Evolutionary conservation across 2,113 vertebrate species (phyloP), one percentile per base, ranked within the genome.

Genomic region (Pterocles orientalis): DNA sequence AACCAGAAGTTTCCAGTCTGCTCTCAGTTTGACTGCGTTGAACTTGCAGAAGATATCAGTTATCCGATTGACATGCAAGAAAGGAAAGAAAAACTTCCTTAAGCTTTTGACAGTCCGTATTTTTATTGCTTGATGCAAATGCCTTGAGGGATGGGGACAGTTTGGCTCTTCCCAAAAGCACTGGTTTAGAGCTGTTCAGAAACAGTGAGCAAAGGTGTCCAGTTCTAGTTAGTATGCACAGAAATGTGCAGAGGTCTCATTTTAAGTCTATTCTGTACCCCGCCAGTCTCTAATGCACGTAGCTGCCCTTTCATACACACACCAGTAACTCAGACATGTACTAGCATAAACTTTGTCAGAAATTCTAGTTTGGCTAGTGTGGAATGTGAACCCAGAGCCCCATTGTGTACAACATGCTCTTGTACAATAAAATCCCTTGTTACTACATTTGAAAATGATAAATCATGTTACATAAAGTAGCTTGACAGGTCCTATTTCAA

Each of bases 401-500:
- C 54, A 14, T 58, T 96, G 95, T 95, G 95, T 92, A 72, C 87
- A 85, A 54, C 90, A 61, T 77, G 87, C 78, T 94, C 94, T 87
- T 77, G 84, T 96, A 95, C 95, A 94, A 94, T 91, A 89, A 96
- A 93, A 95, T 96, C 96, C 93, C 96, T 82, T 95, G 94, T 95
- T 96, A 79, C 94, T 96, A 91, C 95, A 88, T 95, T 96, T 95
- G 95, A 93, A 95, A 95, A 93, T 2, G 31, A 96, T 97, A 95
- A 96, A 97, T 97, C 94, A 80, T 61, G 88, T 97, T 96, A 95
- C 94, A 95, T 96, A 96, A 96, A 97, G 71, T 95, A 91, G 85
- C 82, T 86, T 96, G 96, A 96, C 94, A 95, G 91, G 84, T 94
- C 93, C 82, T 69, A 84, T 96, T 96, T 97, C 93, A 94, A 82